Base-by-base conservation (phyloP, 2,888 invertebrate species). In the Nymphalis urticae region DNA sequence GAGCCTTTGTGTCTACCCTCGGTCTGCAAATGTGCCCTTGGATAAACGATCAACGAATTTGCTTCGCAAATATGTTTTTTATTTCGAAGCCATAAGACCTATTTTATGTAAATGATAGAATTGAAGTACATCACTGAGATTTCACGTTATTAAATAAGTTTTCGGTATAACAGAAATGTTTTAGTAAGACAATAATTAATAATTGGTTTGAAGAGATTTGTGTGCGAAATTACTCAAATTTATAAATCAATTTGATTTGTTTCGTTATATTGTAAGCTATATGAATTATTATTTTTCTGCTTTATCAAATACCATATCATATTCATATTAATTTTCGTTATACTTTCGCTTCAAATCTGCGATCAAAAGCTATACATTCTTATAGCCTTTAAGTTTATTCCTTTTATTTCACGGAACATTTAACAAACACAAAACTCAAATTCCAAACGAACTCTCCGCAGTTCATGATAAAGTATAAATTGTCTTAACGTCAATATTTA, bases 1-100 rank as follows among this genome's bases (percentile, higher is more conserved):
- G 70, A 67, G 63, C 69, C 73, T 76, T 76, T 74, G 76, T 76
- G 68, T 72, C 68, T 74, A 71, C 74, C 76, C 74, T 68, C 70
- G 73, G 68, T 68, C 66, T 65, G 66, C 62, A 64, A 71, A 72
- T 71, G 67, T 73, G 73, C 68, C 68, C 73, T 73, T 67, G 58
- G 47, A 68, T 70, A 48, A 60, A 65, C 53, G 48, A 58, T 66
- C 36, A 63, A 24, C 51, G 54, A 64, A 50, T 19, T 56, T 64
- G 56, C 32, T 56, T n/a, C 48, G 54, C 60, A 13, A 66, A 72
- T 68, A 62, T 72, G 50, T 66, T 68, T 9, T 32, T 62, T 73
- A 61, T 50, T 19, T 42, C 36, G 17, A 50, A 62, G 62, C 19
- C 6, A n/a, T 54, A 66, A 59, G 48, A 66, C 54, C 21, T 47